Percentiles rank a stretch among this genome's conserved stretches.
Evolutionary conservation across 2,888 invertebrate genomes (phyloP).

Genomic region (Pasiphila rectangulata): DNA sequence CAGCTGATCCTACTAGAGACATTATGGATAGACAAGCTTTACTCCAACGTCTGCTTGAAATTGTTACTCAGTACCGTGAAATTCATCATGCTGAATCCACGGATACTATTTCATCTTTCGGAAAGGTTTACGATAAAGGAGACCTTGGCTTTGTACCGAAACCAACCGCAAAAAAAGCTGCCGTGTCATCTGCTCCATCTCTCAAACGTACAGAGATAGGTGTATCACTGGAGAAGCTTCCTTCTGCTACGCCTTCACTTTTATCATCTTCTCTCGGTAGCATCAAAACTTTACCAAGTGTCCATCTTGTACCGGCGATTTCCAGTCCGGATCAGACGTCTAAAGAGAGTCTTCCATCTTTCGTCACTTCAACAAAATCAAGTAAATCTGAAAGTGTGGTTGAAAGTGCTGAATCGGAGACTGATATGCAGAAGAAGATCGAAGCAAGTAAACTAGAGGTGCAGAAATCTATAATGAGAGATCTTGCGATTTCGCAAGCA

Average conservation of each 20-base stretch:
- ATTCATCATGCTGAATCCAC: constrained; percentile 60
- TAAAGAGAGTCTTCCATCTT: constrained; percentile 63
- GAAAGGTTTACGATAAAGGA: constrained; percentile 82
- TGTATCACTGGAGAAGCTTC: constrained; percentile 41
- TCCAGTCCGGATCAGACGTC: constrained; percentile 39
- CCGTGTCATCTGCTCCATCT: constrained; percentile 33
- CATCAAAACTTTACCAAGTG: constrained; percentile 63
- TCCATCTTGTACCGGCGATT: constrained; percentile 49
- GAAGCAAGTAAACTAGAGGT: constrained; percentile 61
- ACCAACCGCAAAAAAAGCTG: constrained; percentile 45
- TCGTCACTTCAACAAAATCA: constrained; percentile 58
- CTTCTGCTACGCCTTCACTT: constrained; percentile 33
- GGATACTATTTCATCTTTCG: constrained; percentile 72
- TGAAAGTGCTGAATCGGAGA: constrained; percentile 39
- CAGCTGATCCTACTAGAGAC: constrained; percentile 55
- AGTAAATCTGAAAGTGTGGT: constrained; percentile 33
- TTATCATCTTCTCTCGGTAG: constrained; percentile 52
- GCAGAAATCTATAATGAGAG: constrained; percentile 67
- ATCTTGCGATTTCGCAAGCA: constrained; percentile 56
- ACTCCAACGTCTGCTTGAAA: constrained; percentile 79
- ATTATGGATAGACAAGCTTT: constrained; percentile 71
- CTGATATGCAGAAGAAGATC: constrained; percentile 51
- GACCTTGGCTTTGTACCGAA: constrained; percentile 85
- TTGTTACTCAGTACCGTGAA: constrained; percentile 70
- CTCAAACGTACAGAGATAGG: too few species aligned